Evolutionary conservation across 2,797 vertebrate species (phyloP).

Genomic region (Knipowitschia caucasica): DNA sequence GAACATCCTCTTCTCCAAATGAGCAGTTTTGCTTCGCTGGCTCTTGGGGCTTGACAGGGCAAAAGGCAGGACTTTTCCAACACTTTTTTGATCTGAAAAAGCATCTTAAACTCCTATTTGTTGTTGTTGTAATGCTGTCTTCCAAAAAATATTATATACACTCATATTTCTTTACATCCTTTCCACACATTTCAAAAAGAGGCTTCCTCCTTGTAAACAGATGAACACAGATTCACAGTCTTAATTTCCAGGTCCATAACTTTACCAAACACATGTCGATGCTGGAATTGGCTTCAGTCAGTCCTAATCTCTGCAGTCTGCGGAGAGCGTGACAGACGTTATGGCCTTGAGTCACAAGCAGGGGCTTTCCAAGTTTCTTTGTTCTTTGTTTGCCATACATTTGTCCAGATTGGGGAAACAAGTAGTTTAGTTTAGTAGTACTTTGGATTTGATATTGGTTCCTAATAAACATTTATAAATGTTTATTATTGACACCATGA

Average conservation of each 20-base stretch:
- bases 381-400: not conserved
- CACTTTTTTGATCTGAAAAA: constrained; percentile 2
- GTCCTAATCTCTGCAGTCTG: not conserved
- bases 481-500: too few relatives aligned
- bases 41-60: constrained; percentile 46
- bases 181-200: too few relatives aligned
- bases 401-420: not conserved
- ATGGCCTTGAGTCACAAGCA: not conserved
- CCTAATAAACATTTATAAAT: not conserved
- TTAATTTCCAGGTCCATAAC: too few relatives aligned
- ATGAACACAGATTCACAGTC: too few relatives aligned
- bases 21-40: constrained; percentile 50
- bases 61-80: constrained; percentile 30
- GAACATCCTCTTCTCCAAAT: constrained; percentile 38
- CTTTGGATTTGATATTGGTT: not conserved
- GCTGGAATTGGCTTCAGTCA: not conserved
- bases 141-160: too few relatives aligned
- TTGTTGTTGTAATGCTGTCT: not conserved
- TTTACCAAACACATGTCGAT: too few relatives aligned
- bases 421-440: not conserved
- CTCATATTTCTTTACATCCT: too few relatives aligned
- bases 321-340: not conserved
- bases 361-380: not conserved
- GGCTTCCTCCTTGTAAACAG: too few relatives aligned
- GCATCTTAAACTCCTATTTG: not conserved